phyloP scores from a whole-genome alignment of 2,888 invertebrate genomes.

The Heteropelma amictum region DNA sequence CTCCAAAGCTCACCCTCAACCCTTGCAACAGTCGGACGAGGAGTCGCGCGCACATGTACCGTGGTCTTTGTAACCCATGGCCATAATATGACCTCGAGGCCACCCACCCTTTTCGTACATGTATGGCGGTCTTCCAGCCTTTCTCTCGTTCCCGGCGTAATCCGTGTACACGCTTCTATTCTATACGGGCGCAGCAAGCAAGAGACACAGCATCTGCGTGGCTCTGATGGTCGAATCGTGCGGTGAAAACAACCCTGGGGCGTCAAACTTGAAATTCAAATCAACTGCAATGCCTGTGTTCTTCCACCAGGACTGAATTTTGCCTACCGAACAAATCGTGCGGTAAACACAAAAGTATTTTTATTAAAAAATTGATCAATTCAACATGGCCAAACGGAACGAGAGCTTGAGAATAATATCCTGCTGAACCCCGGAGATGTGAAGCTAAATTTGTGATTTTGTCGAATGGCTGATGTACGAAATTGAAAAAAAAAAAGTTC shows the following conservation, averaged over 20 bases:
- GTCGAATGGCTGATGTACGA: too few species aligned
- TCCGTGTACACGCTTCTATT: constrained; percentile 25
- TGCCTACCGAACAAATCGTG: too few species aligned
- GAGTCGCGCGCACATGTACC: constrained; percentile 18
- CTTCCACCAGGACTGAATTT: too few species aligned
- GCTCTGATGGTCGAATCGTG: not conserved
- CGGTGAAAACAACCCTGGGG: not conserved
- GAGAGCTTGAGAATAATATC: too few species aligned
- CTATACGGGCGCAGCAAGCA: not conserved
- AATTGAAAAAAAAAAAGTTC: too few species aligned
- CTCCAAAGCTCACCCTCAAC: constrained; percentile 54
- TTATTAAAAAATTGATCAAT: too few species aligned
- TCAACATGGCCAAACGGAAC: too few species aligned
- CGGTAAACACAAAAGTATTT: too few species aligned
- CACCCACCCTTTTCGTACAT: constrained; percentile 59
- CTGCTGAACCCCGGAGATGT: too few species aligned
- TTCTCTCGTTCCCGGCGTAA: constrained; percentile 23
- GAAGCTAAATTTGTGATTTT: too few species aligned
- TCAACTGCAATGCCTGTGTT: too few species aligned
- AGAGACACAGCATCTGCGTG: not conserved
- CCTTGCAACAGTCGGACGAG: not conserved
- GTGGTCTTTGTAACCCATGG: constrained; percentile 40
- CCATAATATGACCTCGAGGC: constrained; percentile 53
- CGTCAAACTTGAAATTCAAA: not conserved
- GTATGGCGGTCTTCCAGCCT: constrained; percentile 51